Conservation (phyloP, 2,113 vertebrate genomes). For the Excalfactoria chinensis region DNA sequence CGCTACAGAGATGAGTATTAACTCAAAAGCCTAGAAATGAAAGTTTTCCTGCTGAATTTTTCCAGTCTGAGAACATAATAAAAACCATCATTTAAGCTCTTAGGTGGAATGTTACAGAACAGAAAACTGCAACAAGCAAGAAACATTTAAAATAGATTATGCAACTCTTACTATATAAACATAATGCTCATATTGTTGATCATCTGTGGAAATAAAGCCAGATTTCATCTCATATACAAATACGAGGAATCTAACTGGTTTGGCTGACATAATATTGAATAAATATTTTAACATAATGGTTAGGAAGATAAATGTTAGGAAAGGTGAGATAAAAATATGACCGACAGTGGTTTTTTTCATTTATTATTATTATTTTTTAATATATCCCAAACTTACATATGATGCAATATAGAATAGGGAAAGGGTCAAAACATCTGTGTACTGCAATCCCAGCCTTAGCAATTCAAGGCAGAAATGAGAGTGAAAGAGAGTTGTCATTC, state of each 20-base stretch:
- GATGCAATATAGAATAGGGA: background rate
- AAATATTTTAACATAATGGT: background rate
- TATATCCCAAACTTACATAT: background rate
- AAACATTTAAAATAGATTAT: background rate
- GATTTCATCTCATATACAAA: background rate
- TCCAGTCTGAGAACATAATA: background rate
- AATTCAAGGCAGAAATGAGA: background rate
- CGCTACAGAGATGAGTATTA: background rate
- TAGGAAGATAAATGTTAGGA: background rate
- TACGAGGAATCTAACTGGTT: background rate
- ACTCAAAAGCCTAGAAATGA: background rate
- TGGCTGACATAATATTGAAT: background rate
- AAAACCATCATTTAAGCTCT: background rate
- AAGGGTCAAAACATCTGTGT: background rate
- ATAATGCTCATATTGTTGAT: background rate
- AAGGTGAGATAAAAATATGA: background rate
- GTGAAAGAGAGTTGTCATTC: background rate
- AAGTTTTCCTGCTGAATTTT: constrained; percentile 15
- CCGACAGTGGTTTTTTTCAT: background rate
- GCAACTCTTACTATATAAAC: background rate
- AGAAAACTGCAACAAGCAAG: background rate
- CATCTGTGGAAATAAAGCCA: background rate
- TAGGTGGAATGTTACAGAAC: background rate
- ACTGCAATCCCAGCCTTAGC: background rate
- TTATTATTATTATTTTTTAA: background rate